Evolutionary conservation across 2,113 vertebrate genomes (phyloP).

Genomic region (Lynx canadensis): DNA sequence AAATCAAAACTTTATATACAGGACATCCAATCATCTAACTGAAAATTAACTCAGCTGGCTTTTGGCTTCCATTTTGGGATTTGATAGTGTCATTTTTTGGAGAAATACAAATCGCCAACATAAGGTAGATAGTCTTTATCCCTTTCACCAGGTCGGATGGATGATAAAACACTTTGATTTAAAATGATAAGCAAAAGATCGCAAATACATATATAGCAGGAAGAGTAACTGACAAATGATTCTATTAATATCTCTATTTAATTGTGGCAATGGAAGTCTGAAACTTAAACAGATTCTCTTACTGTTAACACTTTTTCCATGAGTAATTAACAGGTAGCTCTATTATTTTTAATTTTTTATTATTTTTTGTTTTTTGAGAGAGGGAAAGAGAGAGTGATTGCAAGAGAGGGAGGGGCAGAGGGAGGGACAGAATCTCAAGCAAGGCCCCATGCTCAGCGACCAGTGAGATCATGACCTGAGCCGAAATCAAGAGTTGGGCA

Average conservation of each 20-base stretch:
- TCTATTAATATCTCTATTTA: conserved; percentile 37
- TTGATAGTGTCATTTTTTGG: conserved; percentile 22
- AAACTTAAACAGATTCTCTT: conserved; percentile 33
- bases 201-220: not conserved
- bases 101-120: not conserved
- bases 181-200: not conserved
- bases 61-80: not conserved
- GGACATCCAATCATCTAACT: not conserved
- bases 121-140: not conserved
- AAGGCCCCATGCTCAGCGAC: too few relatives aligned
- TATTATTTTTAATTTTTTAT: conserved; percentile 16
- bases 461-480: too few relatives aligned
- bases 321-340: conserved; percentile 26
- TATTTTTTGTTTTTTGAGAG: too few relatives aligned
- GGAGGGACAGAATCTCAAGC: too few relatives aligned
- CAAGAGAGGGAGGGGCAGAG: too few relatives aligned
- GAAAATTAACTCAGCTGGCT: not conserved
- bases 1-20: conserved; percentile 10
- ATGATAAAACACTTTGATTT: conserved; percentile 46
- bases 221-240: not conserved
- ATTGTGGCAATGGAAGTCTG: not conserved
- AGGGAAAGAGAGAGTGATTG: too few relatives aligned
- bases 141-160: not conserved
- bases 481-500: too few relatives aligned
- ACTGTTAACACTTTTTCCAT: conserved; percentile 6